A percentile compares a stretch with the other conserved stretches of the same genome.
These are phyloP conservation scores for Varanus komodoensis DNA, from an alignment of 2,113 vertebrate species.

Conservation along the genomic window DNA sequence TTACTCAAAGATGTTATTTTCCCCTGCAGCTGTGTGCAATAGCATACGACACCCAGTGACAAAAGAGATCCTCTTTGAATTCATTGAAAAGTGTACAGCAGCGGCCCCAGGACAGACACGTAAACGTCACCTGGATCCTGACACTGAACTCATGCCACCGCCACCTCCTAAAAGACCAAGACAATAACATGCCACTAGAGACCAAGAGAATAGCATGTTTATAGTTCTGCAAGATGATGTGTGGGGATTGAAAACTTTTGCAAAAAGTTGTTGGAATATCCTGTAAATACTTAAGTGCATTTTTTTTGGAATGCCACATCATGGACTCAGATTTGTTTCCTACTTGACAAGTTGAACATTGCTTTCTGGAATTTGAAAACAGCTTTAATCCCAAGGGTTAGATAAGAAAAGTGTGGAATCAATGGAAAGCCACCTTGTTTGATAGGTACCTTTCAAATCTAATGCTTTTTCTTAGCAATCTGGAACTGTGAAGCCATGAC, in stretches of 20 bases:
- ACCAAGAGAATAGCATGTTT: conserved; percentile 10
- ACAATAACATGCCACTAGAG: conserved; percentile 76
- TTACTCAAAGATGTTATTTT: conserved; percentile 37
- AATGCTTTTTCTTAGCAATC: conserved; percentile 73
- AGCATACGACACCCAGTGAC: conserved; percentile 96
- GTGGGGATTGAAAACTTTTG: conserved; percentile 51
- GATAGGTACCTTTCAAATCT: conserved; percentile 74
- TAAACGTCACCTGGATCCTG: conserved; percentile 88
- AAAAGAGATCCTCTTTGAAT: conserved; percentile 94
- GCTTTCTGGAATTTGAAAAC: conserved; percentile 68
- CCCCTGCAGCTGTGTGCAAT: conserved; percentile 91
- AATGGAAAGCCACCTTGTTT: conserved; percentile 78
- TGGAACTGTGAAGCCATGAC: conserved; percentile 68
- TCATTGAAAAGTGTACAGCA: conserved; percentile 87
- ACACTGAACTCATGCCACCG: conserved; percentile 95
- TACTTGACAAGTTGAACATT: conserved; percentile 71
- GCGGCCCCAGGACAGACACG: conserved; percentile 82
- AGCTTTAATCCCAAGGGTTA: conserved; percentile 75
- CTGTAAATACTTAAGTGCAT: conserved; percentile 72
- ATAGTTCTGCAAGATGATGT: conserved; percentile 62
- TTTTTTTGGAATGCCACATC: conserved; percentile 64
- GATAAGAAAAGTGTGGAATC: conserved; percentile 70
- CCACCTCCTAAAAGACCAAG: conserved; percentile 92
- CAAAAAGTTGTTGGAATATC: conserved; percentile 50
- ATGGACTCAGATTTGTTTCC: conserved; percentile 68